These are phyloP conservation scores for Anoplopoma fimbria DNA, from an alignment of 2,113 vertebrate species.

Conservation along the genomic window DNA sequence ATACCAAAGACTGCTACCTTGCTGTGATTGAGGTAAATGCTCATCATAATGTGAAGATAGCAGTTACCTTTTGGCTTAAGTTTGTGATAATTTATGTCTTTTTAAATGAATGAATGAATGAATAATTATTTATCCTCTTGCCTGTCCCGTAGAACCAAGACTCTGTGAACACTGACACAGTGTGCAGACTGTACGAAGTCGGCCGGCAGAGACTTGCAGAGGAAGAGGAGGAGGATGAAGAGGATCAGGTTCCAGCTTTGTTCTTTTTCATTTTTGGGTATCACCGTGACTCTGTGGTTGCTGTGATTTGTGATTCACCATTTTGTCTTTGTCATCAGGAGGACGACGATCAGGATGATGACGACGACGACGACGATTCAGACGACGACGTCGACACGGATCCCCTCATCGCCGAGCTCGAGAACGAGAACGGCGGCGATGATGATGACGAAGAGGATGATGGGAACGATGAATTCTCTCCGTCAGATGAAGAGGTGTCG, in stretches of 20 bases:
- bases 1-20: constrained; percentile 98
- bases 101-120: not conserved
- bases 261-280: not conserved
- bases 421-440: constrained; percentile 90
- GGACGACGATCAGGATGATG: constrained; percentile 90
- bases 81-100: not conserved
- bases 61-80: not conserved
- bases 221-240: constrained; percentile 98
- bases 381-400: constrained; percentile 96
- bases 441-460: constrained; percentile 90
- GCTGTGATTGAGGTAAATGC: constrained; percentile 95
- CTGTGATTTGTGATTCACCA: constrained; percentile 22
- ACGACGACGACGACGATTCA: constrained; percentile 94
- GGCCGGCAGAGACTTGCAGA: constrained; percentile 96
- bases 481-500: constrained; percentile 93
- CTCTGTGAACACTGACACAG: constrained; percentile 96
- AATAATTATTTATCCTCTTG: not conserved
- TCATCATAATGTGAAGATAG: not conserved
- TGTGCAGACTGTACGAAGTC: constrained; percentile 98
- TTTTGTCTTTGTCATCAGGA: constrained; percentile 66
- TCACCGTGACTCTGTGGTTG: not conserved
- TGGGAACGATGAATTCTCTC: constrained; percentile 93
- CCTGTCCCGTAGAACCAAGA: constrained; percentile 92
- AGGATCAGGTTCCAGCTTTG: constrained; percentile 89
- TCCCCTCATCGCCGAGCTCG: constrained; percentile 92